Conservation (phyloP, 1,140 invertebrate genomes). For the Plodia interpunctella region DNA sequence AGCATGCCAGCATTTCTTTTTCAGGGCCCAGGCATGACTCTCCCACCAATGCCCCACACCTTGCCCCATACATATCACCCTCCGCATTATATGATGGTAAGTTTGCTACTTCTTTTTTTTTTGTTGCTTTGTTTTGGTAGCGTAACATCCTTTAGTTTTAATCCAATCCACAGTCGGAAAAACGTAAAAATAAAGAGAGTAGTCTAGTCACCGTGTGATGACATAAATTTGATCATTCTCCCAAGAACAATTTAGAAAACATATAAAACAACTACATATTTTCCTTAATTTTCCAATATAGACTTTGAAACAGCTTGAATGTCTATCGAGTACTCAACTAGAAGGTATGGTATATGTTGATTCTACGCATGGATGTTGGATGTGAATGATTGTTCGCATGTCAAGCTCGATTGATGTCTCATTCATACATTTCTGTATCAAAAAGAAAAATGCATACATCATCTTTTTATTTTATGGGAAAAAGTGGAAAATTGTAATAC, state of each 20-base stretch:
- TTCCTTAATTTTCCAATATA: not conserved
- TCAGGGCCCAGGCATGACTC: constrained; percentile 68
- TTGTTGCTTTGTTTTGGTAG: constrained; percentile 19
- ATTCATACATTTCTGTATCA: not conserved
- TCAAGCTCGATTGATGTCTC: constrained; percentile 5
- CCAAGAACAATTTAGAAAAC: no score
- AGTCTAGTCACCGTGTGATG: no score
- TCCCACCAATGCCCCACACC: constrained; percentile 69
- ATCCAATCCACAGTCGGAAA: not conserved
- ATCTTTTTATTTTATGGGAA: not conserved
- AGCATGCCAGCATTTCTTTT: constrained; percentile 71
- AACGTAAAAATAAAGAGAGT: no score
- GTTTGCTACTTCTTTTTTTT: constrained; percentile 44
- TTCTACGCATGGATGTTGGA: constrained; percentile 12
- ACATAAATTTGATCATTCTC: no score
- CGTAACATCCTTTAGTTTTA: not conserved
- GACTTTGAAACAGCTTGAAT: not conserved
- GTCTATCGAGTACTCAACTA: not conserved
- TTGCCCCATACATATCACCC: constrained; percentile 72
- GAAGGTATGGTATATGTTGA: constrained; percentile 5
- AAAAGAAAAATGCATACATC: not conserved
- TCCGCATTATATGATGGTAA: constrained; percentile 73
- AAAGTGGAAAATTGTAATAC: no score
- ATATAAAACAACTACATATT: no score
- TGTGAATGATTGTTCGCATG: constrained; percentile 18